Evolutionary conservation across 2,113 vertebrate species (phyloP).

Genomic region (Dolichallabes microphthalmus): DNA sequence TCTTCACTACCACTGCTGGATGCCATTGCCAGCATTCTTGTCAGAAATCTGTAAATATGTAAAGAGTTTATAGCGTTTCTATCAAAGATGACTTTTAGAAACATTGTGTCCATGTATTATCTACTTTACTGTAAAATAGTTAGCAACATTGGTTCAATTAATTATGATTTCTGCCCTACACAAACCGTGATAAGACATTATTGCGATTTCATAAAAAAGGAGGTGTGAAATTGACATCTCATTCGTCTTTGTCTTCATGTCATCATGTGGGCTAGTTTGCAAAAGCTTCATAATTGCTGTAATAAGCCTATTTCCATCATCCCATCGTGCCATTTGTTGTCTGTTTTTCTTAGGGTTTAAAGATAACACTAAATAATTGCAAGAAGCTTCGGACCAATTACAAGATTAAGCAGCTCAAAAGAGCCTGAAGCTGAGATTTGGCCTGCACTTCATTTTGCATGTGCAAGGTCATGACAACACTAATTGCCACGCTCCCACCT

Average conservation of each 20-base stretch:
- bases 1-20: background rate
- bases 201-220: background rate
- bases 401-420: conserved; percentile 53
- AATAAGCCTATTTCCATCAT: conserved; percentile 48
- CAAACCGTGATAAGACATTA: background rate
- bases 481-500: conserved; percentile 7
- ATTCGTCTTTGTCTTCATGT: background rate
- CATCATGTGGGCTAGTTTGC: background rate
- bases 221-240: background rate
- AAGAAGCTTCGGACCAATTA: conserved; percentile 51
- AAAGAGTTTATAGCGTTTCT: background rate
- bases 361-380: conserved; percentile 48
- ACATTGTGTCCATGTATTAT: background rate
- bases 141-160: background rate
- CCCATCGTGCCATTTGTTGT: conserved; percentile 41
- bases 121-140: background rate
- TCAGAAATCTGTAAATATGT: background rate
- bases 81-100: background rate
- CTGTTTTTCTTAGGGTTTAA: conserved; percentile 48
- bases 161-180: background rate
- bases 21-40: background rate
- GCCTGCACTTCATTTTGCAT: conserved; percentile 30
- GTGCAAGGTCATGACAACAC: conserved; percentile 9
- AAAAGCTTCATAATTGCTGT: conserved; percentile 29
- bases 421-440: conserved; percentile 37